Evolutionary conservation across 1,140 invertebrate genomes (phyloP).

Genomic region (Tetramorium parvispinum): DNA sequence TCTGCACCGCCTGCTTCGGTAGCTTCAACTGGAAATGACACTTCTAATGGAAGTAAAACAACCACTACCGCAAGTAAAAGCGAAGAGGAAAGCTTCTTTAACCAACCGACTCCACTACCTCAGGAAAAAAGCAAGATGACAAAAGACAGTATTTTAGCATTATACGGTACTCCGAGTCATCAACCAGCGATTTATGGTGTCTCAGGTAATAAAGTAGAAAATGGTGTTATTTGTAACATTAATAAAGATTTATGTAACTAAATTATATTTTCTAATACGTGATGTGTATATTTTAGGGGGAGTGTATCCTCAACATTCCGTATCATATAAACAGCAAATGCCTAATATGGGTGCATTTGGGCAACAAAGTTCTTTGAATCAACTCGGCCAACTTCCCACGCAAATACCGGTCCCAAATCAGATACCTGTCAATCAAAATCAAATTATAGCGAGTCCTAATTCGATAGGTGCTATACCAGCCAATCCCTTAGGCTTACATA

Average conservation of each 20-base stretch:
- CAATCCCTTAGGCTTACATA: conserved; percentile 73
- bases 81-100: conserved; percentile 96
- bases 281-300: conserved; percentile 71
- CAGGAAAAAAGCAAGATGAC: conserved; percentile 94
- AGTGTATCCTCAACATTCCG: conserved; percentile 80
- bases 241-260: background rate
- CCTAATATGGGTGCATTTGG: conserved; percentile 73
- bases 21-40: conserved; percentile 71
- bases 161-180: conserved; percentile 89
- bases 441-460: conserved; percentile 77
- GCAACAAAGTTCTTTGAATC: conserved; percentile 74
- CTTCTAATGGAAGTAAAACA: conserved; percentile 76
- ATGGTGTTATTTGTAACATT: background rate
- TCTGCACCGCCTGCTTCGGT: conserved; percentile 87
- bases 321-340: conserved; percentile 80
- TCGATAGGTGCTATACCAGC: conserved; percentile 74
- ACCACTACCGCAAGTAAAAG: conserved; percentile 86
- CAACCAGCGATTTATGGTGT: conserved; percentile 79
- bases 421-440: conserved; percentile 76
- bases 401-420: conserved; percentile 78
- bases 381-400: conserved; percentile 72
- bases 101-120: conserved; percentile 89
- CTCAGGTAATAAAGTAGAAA: conserved; percentile 68
- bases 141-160: conserved; percentile 96
- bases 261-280: background rate